Conservation (phyloP, 2,888 invertebrate genomes). For the Taphrorychus bicolor region DNA sequence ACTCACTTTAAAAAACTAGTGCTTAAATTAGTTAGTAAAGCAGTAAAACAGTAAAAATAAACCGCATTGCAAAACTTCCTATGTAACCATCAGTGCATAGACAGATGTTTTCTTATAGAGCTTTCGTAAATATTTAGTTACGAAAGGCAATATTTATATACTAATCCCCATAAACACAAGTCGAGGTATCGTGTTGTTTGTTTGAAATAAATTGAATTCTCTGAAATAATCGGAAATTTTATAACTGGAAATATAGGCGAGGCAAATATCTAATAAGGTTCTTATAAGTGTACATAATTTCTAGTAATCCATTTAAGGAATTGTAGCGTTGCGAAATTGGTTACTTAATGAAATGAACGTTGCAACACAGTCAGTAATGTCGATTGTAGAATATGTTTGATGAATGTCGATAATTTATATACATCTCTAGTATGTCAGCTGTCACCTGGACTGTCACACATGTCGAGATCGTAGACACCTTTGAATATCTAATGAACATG, state of each 20-base stretch:
- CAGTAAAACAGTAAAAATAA: too few species aligned
- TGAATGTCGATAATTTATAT: too few species aligned
- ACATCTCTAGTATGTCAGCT: too few species aligned
- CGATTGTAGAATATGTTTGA: too few species aligned
- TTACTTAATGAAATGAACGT: background rate
- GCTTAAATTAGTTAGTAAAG: too few species aligned
- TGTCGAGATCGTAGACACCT: too few species aligned
- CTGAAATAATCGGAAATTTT: background rate
- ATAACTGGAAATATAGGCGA: conserved; percentile 2
- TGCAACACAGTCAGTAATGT: too few species aligned
- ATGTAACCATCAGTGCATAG: background rate
- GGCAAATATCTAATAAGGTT: background rate
- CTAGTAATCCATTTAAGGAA: conserved; percentile 2
- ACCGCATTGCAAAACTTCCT: background rate
- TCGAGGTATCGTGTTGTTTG: conserved; percentile 11
- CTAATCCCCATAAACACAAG: conserved; percentile 8
- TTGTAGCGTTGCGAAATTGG: background rate
- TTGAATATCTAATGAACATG: too few species aligned
- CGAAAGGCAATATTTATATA: background rate
- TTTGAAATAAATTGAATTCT: conserved; percentile 12
- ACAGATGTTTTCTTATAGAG: background rate
- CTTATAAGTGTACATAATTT: background rate
- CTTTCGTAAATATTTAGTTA: conserved; percentile 6
- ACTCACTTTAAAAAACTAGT: too few species aligned
- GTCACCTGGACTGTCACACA: too few species aligned